These are phyloP conservation scores for Callionymus lyra DNA, from an alignment of 2,113 vertebrate species.

Conservation along the genomic window DNA sequence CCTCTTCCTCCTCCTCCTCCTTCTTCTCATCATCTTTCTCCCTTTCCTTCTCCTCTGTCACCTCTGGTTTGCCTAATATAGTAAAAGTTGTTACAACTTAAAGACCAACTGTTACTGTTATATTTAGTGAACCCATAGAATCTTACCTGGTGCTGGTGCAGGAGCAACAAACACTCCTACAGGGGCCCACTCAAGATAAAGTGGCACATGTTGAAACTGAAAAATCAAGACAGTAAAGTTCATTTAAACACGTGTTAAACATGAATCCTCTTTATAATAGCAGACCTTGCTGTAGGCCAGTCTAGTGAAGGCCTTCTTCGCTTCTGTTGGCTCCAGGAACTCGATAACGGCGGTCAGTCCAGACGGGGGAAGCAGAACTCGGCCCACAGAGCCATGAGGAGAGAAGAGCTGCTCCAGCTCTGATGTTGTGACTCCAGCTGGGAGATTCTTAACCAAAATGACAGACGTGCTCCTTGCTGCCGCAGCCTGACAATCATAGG, in stretches of 20 bases:
- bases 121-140: background rate
- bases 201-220: constrained; percentile 67
- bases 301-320: constrained; percentile 80
- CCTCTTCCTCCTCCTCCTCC: constrained; percentile 61
- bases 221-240: background rate
- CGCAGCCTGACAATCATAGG: constrained; percentile 60
- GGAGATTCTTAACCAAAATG: constrained; percentile 91
- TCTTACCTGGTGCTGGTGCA: constrained; percentile 39
- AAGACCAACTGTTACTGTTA: too few species aligned
- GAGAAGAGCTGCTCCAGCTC: constrained; percentile 79
- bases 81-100: background rate
- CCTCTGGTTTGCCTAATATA: constrained; percentile 4
- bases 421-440: constrained; percentile 47
- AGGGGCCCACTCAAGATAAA: constrained; percentile 95
- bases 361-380: constrained; percentile 82
- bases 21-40: constrained; percentile 27
- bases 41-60: constrained; percentile 21
- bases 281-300: constrained; percentile 91
- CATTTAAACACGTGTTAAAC: background rate
- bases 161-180: constrained; percentile 72
- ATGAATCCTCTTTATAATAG: background rate
- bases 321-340: constrained; percentile 85
- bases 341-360: constrained; percentile 86
- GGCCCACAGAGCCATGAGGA: constrained; percentile 75
- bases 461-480: constrained; percentile 78